phyloP scores from a whole-genome alignment of 1,140 invertebrate genomes.

The Aphis gossypii region DNA sequence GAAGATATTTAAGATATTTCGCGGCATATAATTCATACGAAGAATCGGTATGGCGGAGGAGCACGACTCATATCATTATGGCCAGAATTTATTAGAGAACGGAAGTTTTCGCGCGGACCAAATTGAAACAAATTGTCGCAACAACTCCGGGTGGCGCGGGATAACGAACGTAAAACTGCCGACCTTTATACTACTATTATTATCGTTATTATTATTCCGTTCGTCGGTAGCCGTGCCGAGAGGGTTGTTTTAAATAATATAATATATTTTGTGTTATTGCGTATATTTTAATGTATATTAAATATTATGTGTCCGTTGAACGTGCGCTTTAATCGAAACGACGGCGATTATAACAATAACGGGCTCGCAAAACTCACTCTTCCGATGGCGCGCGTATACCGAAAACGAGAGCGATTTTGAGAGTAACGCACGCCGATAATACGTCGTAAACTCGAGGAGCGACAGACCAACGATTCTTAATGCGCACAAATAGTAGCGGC shows the following conservation, averaged over 20 bases:
- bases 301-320: not conserved
- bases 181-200: not conserved
- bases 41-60: no score
- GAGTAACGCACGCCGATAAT: not conserved
- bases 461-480: not conserved
- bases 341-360: not conserved
- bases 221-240: not conserved
- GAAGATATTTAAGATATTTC: not conserved
- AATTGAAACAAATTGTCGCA: constrained; percentile 17
- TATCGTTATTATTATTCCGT: not conserved
- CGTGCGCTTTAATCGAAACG: not conserved
- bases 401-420: not conserved
- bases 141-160: not conserved
- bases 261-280: not conserved
- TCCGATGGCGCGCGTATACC: not conserved
- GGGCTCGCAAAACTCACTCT: not conserved
- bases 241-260: not conserved
- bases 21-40: not conserved
- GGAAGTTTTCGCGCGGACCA: not conserved
- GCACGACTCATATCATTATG: not conserved
- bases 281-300: not conserved
- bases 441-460: not conserved
- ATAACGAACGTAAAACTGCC: not conserved
- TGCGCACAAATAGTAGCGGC: not conserved
- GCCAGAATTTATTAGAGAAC: not conserved